Base-by-base conservation (phyloP, 2,113 vertebrate genomes). In the Chionis minor region DNA sequence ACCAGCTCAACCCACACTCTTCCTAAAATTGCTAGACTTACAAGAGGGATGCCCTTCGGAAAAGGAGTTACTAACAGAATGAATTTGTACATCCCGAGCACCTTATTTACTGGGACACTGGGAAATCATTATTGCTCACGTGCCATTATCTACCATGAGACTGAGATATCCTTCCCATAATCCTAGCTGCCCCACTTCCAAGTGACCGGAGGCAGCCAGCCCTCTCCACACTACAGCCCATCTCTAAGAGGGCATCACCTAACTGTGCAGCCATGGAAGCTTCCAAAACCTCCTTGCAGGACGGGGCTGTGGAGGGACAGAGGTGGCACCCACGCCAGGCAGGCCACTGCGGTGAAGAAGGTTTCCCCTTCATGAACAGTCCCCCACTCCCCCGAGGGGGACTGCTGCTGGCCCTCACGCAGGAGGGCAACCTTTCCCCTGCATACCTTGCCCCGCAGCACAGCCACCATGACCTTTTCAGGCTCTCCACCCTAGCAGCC, bases 401-500 rank as follows among this genome's bases (percentile, higher is more conserved):
- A 4, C 23, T 4, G 5, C 14, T 1, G 1, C 52, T n/a, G 51
- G 47, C 10, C 59, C 30, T 18, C 2, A 0, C 0, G 1, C 1
- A 7, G 14, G 51, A 55, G 17, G 28, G 61, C 15, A 16, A 24
- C 22, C 14, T 51, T 40, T 52, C 47, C 47, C 14, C 30, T 55
- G 55, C 51, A 30, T 5, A 45, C 33, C 27, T 33, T 47, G 58
- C 12, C 62, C n/a, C 32, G n/a, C 2, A 1, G 38, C 62, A 72
- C 0, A 3, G 52, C 62, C 73, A 51, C 38, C 40, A 49, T 3
- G 49, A 45, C 38, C 30, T 66, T 45, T 5, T 16, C 38, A 38
- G 71, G 42, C 51, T 65, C 32, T 20, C 30, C 42, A 33, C 17
- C 35, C 33, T 11, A 24, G 42, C 42, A 51, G 51, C 42, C 27